Evolutionary conservation across 1,140 invertebrate genomes (phyloP).

Genomic region (Hylaeus volcanicus): DNA sequence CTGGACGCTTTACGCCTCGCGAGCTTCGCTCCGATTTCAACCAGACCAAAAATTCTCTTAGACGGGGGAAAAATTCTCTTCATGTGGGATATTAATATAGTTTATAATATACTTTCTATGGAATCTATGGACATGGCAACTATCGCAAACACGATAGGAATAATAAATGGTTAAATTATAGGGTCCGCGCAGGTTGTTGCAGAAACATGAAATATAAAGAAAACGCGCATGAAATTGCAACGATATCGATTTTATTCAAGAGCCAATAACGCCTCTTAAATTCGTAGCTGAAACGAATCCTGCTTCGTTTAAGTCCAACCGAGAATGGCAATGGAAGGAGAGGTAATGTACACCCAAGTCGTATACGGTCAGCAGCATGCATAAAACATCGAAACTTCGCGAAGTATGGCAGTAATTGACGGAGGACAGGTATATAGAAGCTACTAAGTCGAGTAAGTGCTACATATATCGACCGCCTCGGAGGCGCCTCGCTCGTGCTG

Average conservation of each 20-base stretch:
- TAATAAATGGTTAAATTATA: too few relatives aligned
- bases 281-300: not conserved
- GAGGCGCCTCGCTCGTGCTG: conserved; percentile 50
- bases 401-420: conserved; percentile 55
- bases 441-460: not conserved
- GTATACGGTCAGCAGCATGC: not conserved
- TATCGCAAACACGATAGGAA: too few relatives aligned
- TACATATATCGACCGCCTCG: conserved; percentile 52
- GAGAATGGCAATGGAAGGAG: not conserved
- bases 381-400: conserved; percentile 34
- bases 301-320: not conserved
- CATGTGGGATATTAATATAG: too few relatives aligned
- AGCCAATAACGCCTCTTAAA: too few relatives aligned
- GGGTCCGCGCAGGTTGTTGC: too few relatives aligned
- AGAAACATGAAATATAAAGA: too few relatives aligned
- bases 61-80: too few relatives aligned
- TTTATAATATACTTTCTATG: too few relatives aligned
- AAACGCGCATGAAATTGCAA: too few relatives aligned
- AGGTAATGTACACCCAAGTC: not conserved
- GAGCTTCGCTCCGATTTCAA: not conserved
- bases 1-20: conserved; percentile 41
- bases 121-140: too few relatives aligned
- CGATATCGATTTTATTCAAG: too few relatives aligned
- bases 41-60: too few relatives aligned
- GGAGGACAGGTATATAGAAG: conserved; percentile 42